Evolutionary conservation across 1,140 invertebrate species (phyloP).

Genomic region (Tyrophagus putrescentiae): DNA sequence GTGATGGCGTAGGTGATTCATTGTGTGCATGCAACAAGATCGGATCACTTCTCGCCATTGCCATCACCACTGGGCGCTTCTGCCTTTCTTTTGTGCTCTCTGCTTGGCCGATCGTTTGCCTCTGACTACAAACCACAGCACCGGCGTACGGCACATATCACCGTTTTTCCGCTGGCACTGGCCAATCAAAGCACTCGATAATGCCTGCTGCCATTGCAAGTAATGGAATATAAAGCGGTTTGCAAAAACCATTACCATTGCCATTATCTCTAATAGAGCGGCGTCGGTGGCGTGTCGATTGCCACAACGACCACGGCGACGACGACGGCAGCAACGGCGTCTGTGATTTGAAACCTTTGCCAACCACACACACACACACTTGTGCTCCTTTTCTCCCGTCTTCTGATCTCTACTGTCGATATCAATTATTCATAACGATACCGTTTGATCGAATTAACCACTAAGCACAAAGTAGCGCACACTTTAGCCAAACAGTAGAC

Average conservation of each 20-base stretch:
- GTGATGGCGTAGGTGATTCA: conserved; percentile 6
- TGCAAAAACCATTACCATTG: conserved; percentile 16
- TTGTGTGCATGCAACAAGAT: conserved; percentile 14
- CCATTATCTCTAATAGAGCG: conserved; percentile 12
- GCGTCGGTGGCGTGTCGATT: neutral
- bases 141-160: no score
- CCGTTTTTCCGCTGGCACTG: neutral
- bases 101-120: no score
- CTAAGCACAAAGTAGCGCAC: no score
- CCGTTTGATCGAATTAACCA: conserved; percentile 11
- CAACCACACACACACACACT: neutral
- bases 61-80: neutral
- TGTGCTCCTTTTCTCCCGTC: neutral
- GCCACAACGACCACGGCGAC: neutral
- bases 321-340: neutral
- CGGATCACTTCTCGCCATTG: conserved; percentile 8
- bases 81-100: no score
- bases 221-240: conserved; percentile 16
- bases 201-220: neutral
- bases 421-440: conserved; percentile 15
- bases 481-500: no score
- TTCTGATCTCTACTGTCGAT: neutral
- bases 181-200: conserved; percentile 10
- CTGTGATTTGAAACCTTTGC: conserved; percentile 8
- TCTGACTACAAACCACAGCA: no score